Percentiles rank a stretch among this genome's conserved stretches.
Conservation (phyloP, 2,888 invertebrate species). For the Protophormia terraenovae region DNA sequence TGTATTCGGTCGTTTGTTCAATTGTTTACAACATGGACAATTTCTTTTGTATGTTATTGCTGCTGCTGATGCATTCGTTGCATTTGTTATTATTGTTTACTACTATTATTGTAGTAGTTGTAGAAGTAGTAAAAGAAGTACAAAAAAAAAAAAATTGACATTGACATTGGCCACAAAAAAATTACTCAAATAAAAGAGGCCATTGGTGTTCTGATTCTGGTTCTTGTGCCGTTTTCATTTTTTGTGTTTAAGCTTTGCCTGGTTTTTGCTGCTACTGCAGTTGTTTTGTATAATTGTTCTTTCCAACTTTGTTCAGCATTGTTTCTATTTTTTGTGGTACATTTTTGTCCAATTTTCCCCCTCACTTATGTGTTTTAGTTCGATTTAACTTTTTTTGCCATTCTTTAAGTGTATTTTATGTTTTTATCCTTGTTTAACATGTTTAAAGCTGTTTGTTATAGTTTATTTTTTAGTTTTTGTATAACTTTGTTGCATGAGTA, state of each 20-base stretch:
- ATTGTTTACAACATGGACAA: slow-evolving; percentile 19
- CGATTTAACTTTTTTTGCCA: slow-evolving; percentile 40
- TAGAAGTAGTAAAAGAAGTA: slow-evolving; percentile 22
- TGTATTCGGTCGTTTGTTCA: neutral
- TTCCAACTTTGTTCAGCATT: slow-evolving; percentile 20
- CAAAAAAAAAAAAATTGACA: slow-evolving; percentile 62
- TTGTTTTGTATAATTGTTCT: slow-evolving; percentile 47
- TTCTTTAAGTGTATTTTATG: slow-evolving; percentile 56
- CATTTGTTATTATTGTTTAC: slow-evolving; percentile 3
- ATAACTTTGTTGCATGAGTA: neutral
- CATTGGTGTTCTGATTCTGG: slow-evolving; percentile 37
- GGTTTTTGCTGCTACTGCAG: neutral
- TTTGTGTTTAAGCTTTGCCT: slow-evolving; percentile 40
- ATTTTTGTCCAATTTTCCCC: neutral
- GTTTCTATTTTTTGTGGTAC: neutral
- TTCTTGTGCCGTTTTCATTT: neutral
- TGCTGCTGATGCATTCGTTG: no score
- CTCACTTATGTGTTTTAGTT: neutral
- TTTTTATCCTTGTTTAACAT: slow-evolving; percentile 63
- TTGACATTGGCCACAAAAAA: slow-evolving; percentile 70
- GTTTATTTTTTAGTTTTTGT: neutral
- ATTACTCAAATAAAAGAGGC: slow-evolving; percentile 64
- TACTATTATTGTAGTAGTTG: neutral
- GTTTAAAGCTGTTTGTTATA: slow-evolving; percentile 58
- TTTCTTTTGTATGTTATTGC: slow-evolving; percentile 27